Evolutionary conservation across 2,888 invertebrate species (phyloP).

Genomic region (Athalia rosae): DNA sequence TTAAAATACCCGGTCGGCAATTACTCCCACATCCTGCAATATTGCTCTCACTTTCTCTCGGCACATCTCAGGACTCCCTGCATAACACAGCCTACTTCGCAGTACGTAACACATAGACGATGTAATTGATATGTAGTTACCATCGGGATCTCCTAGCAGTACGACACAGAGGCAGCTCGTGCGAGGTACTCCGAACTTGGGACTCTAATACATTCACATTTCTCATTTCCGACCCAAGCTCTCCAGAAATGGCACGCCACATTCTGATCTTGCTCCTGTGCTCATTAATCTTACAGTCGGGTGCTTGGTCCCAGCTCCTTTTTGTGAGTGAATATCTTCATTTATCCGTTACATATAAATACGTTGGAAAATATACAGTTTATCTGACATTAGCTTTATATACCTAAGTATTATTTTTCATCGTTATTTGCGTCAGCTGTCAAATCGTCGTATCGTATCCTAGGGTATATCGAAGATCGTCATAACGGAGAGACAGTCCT

Average conservation of each 20-base stretch:
- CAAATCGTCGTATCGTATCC: no score
- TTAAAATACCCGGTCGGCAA: constrained; percentile 29
- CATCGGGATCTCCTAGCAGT: constrained; percentile 29
- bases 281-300: not conserved
- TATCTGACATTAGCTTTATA: no score
- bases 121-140: constrained; percentile 39
- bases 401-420: no score
- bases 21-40: constrained; percentile 14
- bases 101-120: constrained; percentile 24
- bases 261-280: not conserved
- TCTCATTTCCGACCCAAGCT: no score
- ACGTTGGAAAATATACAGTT: no score
- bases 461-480: no score
- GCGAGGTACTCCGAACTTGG: no score
- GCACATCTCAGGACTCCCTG: constrained; percentile 28
- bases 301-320: not conserved
- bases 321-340: constrained; percentile 22
- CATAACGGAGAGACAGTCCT: no score
- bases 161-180: not conserved
- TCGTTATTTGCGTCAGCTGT: no score
- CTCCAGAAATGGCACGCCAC: not conserved
- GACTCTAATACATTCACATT: no score
- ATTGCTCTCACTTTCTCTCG: constrained; percentile 43
- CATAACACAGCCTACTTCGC: constrained; percentile 18
- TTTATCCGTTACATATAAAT: no score